Conservation (phyloP, 2,113 vertebrate species). For the Colistium nudipinnis region DNA sequence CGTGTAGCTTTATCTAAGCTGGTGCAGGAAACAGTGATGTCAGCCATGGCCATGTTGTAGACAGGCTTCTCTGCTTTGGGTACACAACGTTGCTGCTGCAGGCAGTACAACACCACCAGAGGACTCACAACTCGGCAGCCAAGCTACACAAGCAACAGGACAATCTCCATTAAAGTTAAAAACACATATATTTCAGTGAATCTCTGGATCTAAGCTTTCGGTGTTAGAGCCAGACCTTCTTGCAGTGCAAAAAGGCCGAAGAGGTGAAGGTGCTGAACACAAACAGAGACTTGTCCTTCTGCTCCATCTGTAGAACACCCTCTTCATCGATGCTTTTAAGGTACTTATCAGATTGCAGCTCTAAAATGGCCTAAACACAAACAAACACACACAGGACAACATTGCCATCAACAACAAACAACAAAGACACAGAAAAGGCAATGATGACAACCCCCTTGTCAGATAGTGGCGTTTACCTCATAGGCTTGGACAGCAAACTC, state of each 20-base stretch:
- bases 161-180: not conserved
- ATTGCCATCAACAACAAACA: not conserved
- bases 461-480: constrained; percentile 82
- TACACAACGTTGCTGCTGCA: constrained; percentile 89
- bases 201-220: rapidly evolving
- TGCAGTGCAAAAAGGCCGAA: constrained; percentile 87
- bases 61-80: constrained; percentile 92
- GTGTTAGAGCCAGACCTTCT: constrained; percentile 80
- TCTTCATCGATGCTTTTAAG: constrained; percentile 88
- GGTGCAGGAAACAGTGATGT: constrained; percentile 91
- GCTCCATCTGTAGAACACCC: constrained; percentile 82
- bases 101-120: constrained; percentile 92
- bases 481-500: constrained; percentile 87
- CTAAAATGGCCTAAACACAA: constrained; percentile 88
- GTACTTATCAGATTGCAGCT: constrained; percentile 93
- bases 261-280: constrained; percentile 91
- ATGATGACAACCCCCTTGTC: not conserved
- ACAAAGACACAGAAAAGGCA: not conserved
- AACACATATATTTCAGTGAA: not conserved
- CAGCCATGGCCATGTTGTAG: constrained; percentile 95
- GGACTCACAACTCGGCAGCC: constrained; percentile 95
- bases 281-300: constrained; percentile 93
- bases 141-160: constrained; percentile 79
- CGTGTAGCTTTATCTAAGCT: constrained; percentile 90
- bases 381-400: constrained; percentile 47